Evolutionary conservation across 2,113 vertebrate species (phyloP).

Genomic region (Grallaria varia): DNA sequence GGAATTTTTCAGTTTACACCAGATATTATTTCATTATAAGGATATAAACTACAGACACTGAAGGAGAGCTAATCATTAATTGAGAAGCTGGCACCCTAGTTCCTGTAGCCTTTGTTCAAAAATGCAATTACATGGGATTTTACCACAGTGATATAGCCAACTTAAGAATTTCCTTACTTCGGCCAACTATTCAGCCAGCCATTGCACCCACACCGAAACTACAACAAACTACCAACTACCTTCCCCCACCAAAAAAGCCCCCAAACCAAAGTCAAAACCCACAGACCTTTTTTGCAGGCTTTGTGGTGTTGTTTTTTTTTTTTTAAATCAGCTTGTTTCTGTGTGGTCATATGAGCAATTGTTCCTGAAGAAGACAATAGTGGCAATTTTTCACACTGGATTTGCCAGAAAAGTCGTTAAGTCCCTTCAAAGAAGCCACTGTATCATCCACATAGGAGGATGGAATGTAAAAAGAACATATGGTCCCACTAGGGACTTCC

Average conservation of each 20-base stretch:
- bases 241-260: fast-evolving
- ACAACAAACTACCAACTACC: background rate
- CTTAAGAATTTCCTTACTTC: background rate
- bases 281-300: background rate
- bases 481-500: background rate
- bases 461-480: background rate
- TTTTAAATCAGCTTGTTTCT: background rate
- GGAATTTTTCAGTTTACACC: background rate
- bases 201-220: background rate
- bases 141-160: background rate
- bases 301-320: too few species aligned
- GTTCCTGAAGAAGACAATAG: background rate
- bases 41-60: background rate
- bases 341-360: background rate
- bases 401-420: background rate
- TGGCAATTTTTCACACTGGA: background rate
- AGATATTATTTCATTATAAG: background rate
- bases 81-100: background rate
- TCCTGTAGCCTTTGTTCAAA: background rate
- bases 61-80: background rate
- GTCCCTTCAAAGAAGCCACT: background rate
- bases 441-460: background rate
- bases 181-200: background rate
- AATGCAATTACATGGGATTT: background rate
- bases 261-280: background rate